Percentiles rank a stretch among this genome's conserved stretches.
These are phyloP conservation scores for Oryzias melastigma DNA, from an alignment of 2,113 vertebrate species.

Conservation along the genomic window DNA sequence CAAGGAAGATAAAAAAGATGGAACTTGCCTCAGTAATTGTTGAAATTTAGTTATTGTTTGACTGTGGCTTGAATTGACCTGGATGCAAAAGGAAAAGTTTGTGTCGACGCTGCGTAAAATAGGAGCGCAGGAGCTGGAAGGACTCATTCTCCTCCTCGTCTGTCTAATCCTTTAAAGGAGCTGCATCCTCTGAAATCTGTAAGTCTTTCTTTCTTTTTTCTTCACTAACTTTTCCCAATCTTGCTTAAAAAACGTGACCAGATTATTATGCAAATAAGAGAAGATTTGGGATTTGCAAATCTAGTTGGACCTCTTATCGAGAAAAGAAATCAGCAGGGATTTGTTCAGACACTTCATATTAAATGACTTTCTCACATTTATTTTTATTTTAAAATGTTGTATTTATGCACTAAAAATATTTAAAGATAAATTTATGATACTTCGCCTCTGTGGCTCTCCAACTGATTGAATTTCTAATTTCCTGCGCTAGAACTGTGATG, in stretches of 20 bases:
- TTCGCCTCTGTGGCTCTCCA: too few relatives aligned
- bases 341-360: conserved; percentile 16
- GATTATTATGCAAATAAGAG: background rate
- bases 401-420: too few relatives aligned
- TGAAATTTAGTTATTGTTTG: conserved; percentile 17
- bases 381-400: background rate
- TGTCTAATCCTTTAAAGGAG: background rate
- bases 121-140: conserved; percentile 41
- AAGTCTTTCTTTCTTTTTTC: conserved; percentile 19
- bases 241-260: background rate
- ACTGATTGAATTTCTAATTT: too few relatives aligned
- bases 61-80: conserved; percentile 32
- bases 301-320: too few relatives aligned
- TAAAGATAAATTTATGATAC: too few relatives aligned
- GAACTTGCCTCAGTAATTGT: conserved; percentile 16
- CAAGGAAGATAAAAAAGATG: conserved; percentile 19
- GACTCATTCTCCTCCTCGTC: conserved; percentile 33
- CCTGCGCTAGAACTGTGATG: too few relatives aligned
- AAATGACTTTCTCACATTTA: conserved; percentile 8
- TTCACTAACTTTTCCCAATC: conserved; percentile 6
- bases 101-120: conserved; percentile 41
- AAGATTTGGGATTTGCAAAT: background rate
- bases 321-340: background rate
- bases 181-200: conserved; percentile 36
- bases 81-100: conserved; percentile 39